phyloP scores from a whole-genome alignment of 2,113 vertebrate species.

The Smithornis capensis region DNA sequence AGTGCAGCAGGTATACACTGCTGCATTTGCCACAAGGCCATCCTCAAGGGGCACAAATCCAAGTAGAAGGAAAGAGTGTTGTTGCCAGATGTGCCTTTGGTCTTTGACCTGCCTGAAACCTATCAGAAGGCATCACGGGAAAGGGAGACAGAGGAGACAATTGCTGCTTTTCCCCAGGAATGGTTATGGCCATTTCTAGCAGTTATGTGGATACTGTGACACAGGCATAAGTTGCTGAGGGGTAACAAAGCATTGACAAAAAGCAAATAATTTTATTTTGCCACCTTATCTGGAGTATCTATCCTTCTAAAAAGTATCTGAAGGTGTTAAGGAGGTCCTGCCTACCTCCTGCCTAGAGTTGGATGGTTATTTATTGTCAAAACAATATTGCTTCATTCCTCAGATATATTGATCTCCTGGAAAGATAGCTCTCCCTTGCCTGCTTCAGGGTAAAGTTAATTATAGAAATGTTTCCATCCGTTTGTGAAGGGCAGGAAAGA shows the following conservation, averaged over 20 bases:
- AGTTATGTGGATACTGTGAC: background rate
- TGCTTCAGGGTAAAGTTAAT: background rate
- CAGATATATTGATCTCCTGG: background rate
- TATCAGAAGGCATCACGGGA: background rate
- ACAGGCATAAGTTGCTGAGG: background rate
- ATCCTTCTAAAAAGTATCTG: background rate
- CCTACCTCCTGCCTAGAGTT: background rate
- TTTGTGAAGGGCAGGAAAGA: background rate
- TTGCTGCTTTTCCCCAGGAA: background rate
- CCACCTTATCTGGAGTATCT: background rate
- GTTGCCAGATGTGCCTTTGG: background rate
- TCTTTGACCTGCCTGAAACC: slow-evolving; percentile 21
- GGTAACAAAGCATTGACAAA: background rate
- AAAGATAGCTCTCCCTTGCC: background rate
- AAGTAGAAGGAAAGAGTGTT: background rate
- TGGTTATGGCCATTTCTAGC: background rate
- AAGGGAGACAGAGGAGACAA: background rate
- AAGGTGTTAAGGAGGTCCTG: background rate
- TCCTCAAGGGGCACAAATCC: background rate
- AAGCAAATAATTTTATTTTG: background rate
- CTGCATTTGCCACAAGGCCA: background rate
- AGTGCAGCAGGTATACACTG: background rate
- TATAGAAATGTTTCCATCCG: background rate
- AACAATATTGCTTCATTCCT: background rate
- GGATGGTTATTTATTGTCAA: background rate